phyloP scores from a whole-genome alignment of 2,113 vertebrate genomes.

The Passer montanus region DNA sequence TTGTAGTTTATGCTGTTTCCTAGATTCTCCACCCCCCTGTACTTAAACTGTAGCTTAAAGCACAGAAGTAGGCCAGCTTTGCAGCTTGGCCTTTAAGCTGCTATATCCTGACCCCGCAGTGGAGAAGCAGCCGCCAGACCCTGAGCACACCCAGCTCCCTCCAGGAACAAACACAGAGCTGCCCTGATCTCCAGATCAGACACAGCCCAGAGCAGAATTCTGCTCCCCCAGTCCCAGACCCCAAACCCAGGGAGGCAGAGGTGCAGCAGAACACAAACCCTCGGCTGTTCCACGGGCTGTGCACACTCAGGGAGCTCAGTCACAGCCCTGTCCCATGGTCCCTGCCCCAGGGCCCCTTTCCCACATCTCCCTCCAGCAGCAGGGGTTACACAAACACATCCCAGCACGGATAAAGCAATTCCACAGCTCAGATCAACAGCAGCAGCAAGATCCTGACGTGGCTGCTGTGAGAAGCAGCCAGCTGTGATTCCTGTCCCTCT shows the following conservation, averaged over 20 bases:
- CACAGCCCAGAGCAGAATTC: neutral
- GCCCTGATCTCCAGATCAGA: neutral
- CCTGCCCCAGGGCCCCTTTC: neutral
- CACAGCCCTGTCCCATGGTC: neutral
- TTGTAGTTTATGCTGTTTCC: neutral
- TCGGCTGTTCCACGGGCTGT: accelerated
- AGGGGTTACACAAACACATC: neutral
- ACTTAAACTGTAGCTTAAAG: neutral
- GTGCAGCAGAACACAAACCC: accelerated
- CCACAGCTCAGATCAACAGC: neutral
- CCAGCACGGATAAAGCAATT: accelerated
- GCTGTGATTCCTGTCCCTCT: neutral
- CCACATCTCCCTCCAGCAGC: neutral
- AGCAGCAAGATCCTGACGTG: accelerated
- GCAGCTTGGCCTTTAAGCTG: neutral
- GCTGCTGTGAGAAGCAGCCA: neutral
- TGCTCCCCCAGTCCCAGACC: accelerated
- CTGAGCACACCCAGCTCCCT: neutral
- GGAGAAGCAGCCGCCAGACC: neutral
- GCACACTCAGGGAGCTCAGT: accelerated
- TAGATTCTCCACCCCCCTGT: neutral
- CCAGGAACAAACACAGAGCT: accelerated
- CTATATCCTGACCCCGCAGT: accelerated
- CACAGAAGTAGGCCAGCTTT: neutral
- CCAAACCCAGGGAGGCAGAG: neutral